Evolutionary conservation across 2,113 vertebrate genomes (phyloP).

Genomic region (Smithornis capensis): DNA sequence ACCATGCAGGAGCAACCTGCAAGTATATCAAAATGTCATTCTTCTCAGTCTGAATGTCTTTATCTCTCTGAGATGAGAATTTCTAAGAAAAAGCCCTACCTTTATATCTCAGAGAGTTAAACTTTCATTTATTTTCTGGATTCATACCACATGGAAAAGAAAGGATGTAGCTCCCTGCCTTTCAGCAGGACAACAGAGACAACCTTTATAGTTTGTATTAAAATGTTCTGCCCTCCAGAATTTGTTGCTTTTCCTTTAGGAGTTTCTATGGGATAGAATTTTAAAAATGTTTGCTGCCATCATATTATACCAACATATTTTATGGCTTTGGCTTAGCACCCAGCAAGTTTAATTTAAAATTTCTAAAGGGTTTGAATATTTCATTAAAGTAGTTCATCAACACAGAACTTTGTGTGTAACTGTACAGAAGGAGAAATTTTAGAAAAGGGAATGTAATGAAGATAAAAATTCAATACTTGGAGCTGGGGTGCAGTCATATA

Average conservation of each 20-base stretch:
- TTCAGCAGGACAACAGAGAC: neutral
- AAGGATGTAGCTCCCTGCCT: neutral
- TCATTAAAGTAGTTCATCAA: neutral
- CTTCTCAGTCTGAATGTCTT: neutral
- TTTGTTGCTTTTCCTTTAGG: neutral
- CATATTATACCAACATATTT: neutral
- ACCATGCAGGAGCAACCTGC: neutral
- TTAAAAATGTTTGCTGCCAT: neutral
- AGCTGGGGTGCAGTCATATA: neutral
- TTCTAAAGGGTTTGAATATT: neutral
- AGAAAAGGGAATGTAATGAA: neutral
- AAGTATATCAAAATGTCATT: neutral
- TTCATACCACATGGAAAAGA: neutral
- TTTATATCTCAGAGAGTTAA: neutral
- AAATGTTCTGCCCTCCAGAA: neutral
- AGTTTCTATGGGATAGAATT: neutral
- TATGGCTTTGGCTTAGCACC: neutral
- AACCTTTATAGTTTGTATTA: neutral
- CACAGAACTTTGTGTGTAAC: neutral
- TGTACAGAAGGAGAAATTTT: neutral
- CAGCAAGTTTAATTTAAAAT: neutral
- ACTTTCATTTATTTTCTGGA: neutral
- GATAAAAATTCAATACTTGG: neutral
- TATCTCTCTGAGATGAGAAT: neutral
- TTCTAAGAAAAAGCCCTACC: neutral